phyloP scores from a whole-genome alignment of 1,140 invertebrate species.

The Caenorhabditis remanei region DNA sequence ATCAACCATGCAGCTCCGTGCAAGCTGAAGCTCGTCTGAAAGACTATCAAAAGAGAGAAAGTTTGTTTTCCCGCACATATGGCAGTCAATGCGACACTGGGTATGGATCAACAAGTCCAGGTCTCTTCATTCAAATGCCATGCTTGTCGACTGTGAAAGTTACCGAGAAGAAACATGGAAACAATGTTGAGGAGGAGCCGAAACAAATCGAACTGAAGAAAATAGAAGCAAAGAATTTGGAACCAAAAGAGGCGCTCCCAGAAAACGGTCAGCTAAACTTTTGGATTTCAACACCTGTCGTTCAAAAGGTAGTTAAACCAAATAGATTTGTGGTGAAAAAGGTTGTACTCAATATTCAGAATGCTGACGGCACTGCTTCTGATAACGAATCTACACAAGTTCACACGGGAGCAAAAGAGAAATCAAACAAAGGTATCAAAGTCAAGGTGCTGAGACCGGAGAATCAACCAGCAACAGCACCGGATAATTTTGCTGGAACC shows the following conservation, averaged over 20 bases:
- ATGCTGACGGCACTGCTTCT: too few species aligned
- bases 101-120: not conserved
- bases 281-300: too few species aligned
- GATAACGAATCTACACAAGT: too few species aligned
- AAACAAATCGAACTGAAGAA: not conserved
- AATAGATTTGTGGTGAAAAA: too few species aligned
- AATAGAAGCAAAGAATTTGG: not conserved
- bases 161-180: not conserved
- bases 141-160: not conserved
- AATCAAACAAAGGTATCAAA: not conserved
- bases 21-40: not conserved
- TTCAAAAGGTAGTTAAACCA: too few species aligned
- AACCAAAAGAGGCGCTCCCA: too few species aligned
- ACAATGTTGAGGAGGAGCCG: not conserved
- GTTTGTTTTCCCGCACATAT: too few species aligned
- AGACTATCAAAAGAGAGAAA: not conserved
- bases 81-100: not conserved
- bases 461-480: not conserved
- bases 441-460: not conserved
- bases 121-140: not conserved
- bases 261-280: too few species aligned
- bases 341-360: too few species aligned
- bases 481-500: slow-evolving; percentile 1
- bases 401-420: not conserved
- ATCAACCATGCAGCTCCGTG: slow-evolving; percentile 1